phyloP scores from a whole-genome alignment of 2,888 invertebrate genomes.

The Drosophila vallismaia region DNA sequence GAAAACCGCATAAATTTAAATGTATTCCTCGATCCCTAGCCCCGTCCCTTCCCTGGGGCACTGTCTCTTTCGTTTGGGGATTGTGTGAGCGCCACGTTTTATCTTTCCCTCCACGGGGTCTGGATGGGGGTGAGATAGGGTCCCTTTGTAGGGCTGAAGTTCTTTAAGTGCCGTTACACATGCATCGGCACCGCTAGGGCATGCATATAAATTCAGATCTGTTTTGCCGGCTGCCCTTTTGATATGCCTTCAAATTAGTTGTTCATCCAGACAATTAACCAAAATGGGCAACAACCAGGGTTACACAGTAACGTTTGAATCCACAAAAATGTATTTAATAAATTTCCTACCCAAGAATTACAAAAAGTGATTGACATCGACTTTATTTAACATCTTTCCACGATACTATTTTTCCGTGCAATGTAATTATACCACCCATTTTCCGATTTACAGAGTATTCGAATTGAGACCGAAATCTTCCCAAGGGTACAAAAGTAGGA shows the following conservation, averaged over 20 bases:
- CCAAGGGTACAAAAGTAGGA: not conserved
- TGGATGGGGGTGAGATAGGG: not conserved
- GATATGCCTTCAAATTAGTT: conserved; percentile 80
- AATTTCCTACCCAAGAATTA: no score
- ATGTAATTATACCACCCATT: not conserved
- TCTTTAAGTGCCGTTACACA: conserved; percentile 76
- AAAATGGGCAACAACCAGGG: conserved; percentile 57
- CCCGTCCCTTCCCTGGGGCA: conserved; percentile 5
- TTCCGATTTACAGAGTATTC: not conserved
- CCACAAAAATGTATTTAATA: no score
- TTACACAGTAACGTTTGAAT: conserved; percentile 2
- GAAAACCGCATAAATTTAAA: conserved; percentile 68
- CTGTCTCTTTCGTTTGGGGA: conserved; percentile 4
- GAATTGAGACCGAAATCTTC: not conserved
- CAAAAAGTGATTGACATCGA: no score
- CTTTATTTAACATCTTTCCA: not conserved
- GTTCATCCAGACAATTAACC: conserved; percentile 80
- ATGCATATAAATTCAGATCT: conserved; percentile 70
- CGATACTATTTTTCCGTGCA: not conserved
- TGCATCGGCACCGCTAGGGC: conserved; percentile 63
- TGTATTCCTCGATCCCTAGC: conserved; percentile 35
- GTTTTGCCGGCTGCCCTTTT: conserved; percentile 73
- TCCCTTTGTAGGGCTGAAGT: conserved; percentile 1
- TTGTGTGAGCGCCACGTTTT: conserved; percentile 57
- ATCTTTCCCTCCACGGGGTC: conserved; percentile 58